These are phyloP conservation scores for Cyanistes caeruleus DNA, from an alignment of 2,113 vertebrate genomes.

Conservation along the genomic window DNA sequence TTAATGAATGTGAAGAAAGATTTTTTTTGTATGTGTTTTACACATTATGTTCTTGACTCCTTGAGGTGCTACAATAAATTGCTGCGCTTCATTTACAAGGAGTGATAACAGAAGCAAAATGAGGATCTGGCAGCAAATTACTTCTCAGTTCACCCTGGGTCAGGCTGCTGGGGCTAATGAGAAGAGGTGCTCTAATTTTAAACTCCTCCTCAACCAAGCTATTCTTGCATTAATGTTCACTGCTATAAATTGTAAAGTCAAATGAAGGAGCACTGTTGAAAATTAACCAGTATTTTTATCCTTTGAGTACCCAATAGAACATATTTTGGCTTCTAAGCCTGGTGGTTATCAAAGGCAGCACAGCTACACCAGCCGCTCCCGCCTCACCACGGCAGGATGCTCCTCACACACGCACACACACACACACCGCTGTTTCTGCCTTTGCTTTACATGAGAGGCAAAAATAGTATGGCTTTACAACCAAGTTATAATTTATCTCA, in stretches of 20 bases:
- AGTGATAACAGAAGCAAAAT: slow-evolving; percentile 84
- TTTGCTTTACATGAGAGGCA: slow-evolving; percentile 3
- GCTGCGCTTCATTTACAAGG: slow-evolving; percentile 83
- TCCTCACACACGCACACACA: background rate
- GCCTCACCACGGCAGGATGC: slow-evolving; percentile 11
- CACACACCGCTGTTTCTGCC: background rate
- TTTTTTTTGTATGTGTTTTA: slow-evolving; percentile 87
- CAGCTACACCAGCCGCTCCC: slow-evolving; percentile 46
- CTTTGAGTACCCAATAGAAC: slow-evolving; percentile 79
- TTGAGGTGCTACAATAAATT: slow-evolving; percentile 89
- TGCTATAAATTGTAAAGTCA: slow-evolving; percentile 87
- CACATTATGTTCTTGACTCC: slow-evolving; percentile 95
- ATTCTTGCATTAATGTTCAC: slow-evolving; percentile 83
- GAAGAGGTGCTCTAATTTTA: slow-evolving; percentile 88
- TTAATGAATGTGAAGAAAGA: slow-evolving; percentile 90
- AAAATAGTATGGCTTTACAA: slow-evolving; percentile 37
- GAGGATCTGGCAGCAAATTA: slow-evolving; percentile 84
- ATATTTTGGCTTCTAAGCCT: slow-evolving; percentile 80
- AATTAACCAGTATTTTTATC: slow-evolving; percentile 85
- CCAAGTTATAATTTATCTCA: slow-evolving; percentile 40
- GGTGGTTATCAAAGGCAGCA: slow-evolving; percentile 69
- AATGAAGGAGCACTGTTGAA: slow-evolving; percentile 85
- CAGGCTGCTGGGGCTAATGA: slow-evolving; percentile 83
- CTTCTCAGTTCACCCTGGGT: slow-evolving; percentile 84
- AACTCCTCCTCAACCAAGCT: slow-evolving; percentile 83